Base-by-base conservation (phyloP, 1,140 invertebrate genomes). In the Bombus impatiens region DNA sequence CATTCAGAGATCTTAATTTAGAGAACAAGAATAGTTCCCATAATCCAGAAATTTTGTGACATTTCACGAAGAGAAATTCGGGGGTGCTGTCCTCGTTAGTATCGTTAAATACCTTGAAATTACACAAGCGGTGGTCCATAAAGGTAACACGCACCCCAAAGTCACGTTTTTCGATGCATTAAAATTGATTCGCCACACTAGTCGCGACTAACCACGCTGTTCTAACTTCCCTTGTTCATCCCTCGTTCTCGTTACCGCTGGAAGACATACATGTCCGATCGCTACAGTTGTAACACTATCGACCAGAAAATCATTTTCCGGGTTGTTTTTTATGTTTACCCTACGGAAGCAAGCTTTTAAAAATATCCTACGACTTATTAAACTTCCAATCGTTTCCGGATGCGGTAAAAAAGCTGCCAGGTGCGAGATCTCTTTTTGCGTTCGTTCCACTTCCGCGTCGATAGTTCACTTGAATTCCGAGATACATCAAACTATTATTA, bases 91-190 rank as follows among this genome's bases (percentile, higher is more conserved):
- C 91, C 91, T 92, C 92, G 90, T 93, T 93, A 93, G 94, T 87
- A 88, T 80, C 37, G 42, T 87, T 94, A 94, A 95, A 83, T 95
- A 95, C 91, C 94, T 93, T 95, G 94, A 95, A 95, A 95, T 95
- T 93, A 93, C 87, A 92, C 42, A 86, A 91, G 89, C 86, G 88
- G 91, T 91, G 90, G 90, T 84, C 84, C 70, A 86, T 65, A 90
- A 88, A 91, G 91, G 86, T 90, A 81, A 87, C 87, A 89, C 89
- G 88, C 88, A 91, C 90, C 91, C 86, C 82, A 59, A 87, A 88
- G 77, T 84, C 86, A 78, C 87, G 83, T 90, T 91, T 86, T 87
- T 70, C 87, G 89, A 79, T 74, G 88, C 89, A 85, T 91, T 83
- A 74, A 91, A 94, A 95, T 95, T 90, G 92, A 95, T 95, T 95